phyloP scores from a whole-genome alignment of 2,888 invertebrate species.

The Drosophila rubida region DNA sequence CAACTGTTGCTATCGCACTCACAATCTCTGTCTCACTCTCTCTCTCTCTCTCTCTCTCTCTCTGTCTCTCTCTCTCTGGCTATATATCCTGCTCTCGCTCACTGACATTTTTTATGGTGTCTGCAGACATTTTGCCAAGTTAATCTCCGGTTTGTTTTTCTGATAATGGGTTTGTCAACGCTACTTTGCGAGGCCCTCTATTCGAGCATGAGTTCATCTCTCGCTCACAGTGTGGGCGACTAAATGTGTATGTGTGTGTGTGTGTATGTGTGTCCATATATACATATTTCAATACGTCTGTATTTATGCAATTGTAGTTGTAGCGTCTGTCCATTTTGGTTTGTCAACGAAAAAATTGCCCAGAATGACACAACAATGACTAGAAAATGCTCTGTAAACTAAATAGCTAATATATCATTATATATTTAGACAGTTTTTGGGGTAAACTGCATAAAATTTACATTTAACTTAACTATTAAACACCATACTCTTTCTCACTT shows the following conservation, averaged over 20 bases:
- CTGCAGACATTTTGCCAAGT: constrained; percentile 81
- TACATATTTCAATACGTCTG: constrained; percentile 37
- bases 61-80: neutral
- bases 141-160: constrained; percentile 80
- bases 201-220: constrained; percentile 56
- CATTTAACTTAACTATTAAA: too few relatives aligned
- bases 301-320: constrained; percentile 44
- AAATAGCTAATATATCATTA: too few relatives aligned
- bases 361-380: neutral
- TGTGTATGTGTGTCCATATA: constrained; percentile 21
- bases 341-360: neutral
- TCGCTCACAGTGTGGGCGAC: constrained; percentile 11
- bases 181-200: constrained; percentile 66
- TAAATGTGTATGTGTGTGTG: constrained; percentile 7
- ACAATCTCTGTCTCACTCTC: neutral
- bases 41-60: constrained; percentile 11
- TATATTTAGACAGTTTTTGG: too few relatives aligned
- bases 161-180: constrained; percentile 82
- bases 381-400: constrained; percentile 6
- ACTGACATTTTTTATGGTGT: constrained; percentile 60
- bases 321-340: constrained; percentile 28
- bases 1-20: constrained; percentile 45
- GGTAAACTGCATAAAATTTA: too few relatives aligned
- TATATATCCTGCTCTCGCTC: constrained; percentile 8
- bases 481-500: too few relatives aligned